Percentiles rank a stretch among this genome's conserved stretches.
These are phyloP conservation scores for Tamias sibiricus DNA, from an alignment of 2,113 vertebrate genomes.

Conservation along the genomic window DNA sequence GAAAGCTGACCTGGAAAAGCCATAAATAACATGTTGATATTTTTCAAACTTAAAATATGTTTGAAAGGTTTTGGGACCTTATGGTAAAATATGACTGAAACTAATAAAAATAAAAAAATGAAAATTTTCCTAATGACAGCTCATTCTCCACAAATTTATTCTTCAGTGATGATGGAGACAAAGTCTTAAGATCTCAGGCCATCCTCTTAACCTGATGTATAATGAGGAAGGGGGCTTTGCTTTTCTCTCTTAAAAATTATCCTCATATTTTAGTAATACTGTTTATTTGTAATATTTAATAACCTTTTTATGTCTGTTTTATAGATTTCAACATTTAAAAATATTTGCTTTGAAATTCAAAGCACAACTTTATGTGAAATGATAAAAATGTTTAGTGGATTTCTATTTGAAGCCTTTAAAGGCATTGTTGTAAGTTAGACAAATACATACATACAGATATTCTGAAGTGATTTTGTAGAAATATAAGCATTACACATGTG, in stretches of 20 bases:
- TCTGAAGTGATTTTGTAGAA: constrained; percentile 27
- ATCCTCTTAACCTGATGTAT: background rate
- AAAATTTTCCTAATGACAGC: background rate
- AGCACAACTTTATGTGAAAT: background rate
- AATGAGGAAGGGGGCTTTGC: background rate
- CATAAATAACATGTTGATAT: background rate
- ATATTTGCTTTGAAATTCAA: background rate
- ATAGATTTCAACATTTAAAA: background rate
- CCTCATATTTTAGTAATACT: background rate
- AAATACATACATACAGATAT: background rate
- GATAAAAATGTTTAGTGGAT: background rate
- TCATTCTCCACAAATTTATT: background rate
- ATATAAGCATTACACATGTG: background rate
- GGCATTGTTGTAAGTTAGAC: background rate
- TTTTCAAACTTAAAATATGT: constrained; percentile 37
- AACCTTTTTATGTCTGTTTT: background rate
- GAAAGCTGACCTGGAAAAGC: background rate
- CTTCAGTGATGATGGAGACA: background rate
- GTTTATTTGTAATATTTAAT: background rate
- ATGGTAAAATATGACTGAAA: background rate
- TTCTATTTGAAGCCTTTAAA: constrained; percentile 30
- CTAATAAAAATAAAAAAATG: background rate
- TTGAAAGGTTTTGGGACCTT: background rate
- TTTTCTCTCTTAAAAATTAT: background rate
- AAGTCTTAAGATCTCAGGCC: background rate